Conservation (phyloP, 2,888 invertebrate genomes). For the Siphlonurus alternatus region DNA sequence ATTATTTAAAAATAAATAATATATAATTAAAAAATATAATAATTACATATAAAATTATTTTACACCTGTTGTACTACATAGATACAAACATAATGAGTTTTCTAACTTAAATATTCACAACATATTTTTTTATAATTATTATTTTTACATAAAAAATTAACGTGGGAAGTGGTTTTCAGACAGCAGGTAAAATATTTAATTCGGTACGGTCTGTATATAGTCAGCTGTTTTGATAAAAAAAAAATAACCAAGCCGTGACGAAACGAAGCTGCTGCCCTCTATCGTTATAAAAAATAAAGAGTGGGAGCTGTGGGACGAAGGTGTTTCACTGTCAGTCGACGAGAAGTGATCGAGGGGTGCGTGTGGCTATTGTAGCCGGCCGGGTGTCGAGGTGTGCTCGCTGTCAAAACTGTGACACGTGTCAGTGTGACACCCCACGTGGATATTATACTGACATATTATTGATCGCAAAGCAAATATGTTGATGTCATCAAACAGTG, state of each 20-base stretch:
- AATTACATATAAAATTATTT: too few relatives aligned
- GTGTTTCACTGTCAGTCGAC: neutral
- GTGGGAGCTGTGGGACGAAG: neutral
- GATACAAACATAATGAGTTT: too few relatives aligned
- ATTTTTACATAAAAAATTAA: too few relatives aligned
- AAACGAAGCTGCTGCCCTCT: neutral
- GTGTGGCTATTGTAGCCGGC: neutral
- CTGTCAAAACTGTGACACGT: neutral
- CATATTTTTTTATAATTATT: too few relatives aligned
- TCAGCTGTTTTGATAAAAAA: neutral
- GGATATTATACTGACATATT: neutral
- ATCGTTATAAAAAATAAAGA: neutral
- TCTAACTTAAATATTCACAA: too few relatives aligned
- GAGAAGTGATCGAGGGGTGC: neutral
- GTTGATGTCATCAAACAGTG: neutral
- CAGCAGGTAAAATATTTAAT: neutral
- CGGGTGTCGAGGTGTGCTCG: neutral
- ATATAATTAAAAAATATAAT: too few relatives aligned
- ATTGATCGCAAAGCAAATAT: neutral
- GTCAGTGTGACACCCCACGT: neutral
- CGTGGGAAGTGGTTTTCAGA: neutral
- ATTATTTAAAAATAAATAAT: too few relatives aligned
- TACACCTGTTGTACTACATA: too few relatives aligned
- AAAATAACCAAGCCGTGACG: neutral
- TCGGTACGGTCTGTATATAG: neutral